phyloP scores from a whole-genome alignment of 1,140 invertebrate genomes.

The Pogonomyrmex californicus region DNA sequence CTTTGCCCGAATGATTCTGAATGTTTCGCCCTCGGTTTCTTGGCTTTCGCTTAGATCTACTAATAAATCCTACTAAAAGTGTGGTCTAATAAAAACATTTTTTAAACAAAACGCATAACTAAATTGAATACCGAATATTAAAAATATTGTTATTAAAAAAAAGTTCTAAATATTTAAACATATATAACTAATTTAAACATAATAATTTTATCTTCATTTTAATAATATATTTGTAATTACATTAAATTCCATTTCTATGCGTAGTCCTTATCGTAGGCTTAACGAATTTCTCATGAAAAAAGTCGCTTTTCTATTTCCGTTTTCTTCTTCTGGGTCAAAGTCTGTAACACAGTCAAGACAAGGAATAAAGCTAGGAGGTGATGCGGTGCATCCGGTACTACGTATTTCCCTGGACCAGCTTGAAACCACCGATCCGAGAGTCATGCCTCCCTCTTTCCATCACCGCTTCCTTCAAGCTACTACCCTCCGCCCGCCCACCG shows the following conservation, averaged over 20 bases:
- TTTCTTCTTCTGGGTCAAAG: neutral
- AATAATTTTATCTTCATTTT: neutral
- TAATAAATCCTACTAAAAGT: conserved; percentile 49
- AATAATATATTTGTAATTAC: neutral
- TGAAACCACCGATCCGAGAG: conserved; percentile 56
- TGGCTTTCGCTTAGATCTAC: neutral
- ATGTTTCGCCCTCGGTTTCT: conserved; percentile 42
- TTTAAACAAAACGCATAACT: too few species aligned
- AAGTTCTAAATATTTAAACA: neutral
- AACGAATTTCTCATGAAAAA: neutral
- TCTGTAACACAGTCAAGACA: conserved; percentile 45
- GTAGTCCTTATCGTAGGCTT: neutral
- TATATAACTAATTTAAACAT: neutral
- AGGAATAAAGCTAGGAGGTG: conserved; percentile 60
- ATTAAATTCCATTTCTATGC: neutral
- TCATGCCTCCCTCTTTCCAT: conserved; percentile 18
- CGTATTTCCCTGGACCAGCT: conserved; percentile 48
- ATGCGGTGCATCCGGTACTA: conserved; percentile 64
- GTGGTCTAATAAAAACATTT: neutral
- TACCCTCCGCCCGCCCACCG: conserved; percentile 22
- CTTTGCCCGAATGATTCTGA: conserved; percentile 50
- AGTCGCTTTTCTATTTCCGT: neutral
- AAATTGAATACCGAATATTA: neutral
- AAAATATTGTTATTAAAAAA: neutral
- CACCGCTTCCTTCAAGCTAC: conserved; percentile 48